phyloP scores from a whole-genome alignment of 2,113 vertebrate genomes.

The Chionomys nivalis region DNA sequence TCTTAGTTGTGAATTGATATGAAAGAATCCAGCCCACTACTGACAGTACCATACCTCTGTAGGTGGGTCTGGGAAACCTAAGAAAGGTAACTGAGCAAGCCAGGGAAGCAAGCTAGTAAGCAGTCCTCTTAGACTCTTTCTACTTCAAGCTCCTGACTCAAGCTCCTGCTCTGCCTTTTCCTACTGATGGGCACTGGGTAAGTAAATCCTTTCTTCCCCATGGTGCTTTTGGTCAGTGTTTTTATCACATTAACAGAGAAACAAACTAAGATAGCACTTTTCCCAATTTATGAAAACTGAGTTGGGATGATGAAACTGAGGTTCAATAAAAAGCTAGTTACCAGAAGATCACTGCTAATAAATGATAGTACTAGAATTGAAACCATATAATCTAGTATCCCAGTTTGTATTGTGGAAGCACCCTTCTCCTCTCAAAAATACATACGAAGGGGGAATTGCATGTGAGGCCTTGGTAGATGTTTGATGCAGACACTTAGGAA shows the following conservation, averaged over 20 bases:
- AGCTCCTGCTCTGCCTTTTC: too few relatives aligned
- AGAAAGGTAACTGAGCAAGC: not conserved
- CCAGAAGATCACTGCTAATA: not conserved
- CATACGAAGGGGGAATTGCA: accelerated
- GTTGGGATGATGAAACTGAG: not conserved
- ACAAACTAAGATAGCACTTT: not conserved
- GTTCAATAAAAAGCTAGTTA: not conserved
- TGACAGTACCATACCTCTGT: not conserved
- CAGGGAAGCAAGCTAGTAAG: not conserved
- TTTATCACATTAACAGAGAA: not conserved
- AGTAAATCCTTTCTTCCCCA: not conserved
- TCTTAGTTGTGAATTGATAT: not conserved
- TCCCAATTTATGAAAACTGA: not conserved
- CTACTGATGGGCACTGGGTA: not conserved
- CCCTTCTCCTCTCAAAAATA: not conserved
- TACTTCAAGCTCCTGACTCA: not conserved
- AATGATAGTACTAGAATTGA: not conserved
- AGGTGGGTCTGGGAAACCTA: not conserved
- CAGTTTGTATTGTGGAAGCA: not conserved
- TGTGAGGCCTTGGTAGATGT: not conserved
- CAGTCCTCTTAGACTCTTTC: not conserved
- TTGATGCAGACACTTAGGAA: not conserved
- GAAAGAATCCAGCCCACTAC: not conserved
- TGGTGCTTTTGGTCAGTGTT: not conserved
- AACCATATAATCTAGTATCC: not conserved